Conservation (phyloP, 1,140 invertebrate genomes). For the Neodiprion pinetum region DNA sequence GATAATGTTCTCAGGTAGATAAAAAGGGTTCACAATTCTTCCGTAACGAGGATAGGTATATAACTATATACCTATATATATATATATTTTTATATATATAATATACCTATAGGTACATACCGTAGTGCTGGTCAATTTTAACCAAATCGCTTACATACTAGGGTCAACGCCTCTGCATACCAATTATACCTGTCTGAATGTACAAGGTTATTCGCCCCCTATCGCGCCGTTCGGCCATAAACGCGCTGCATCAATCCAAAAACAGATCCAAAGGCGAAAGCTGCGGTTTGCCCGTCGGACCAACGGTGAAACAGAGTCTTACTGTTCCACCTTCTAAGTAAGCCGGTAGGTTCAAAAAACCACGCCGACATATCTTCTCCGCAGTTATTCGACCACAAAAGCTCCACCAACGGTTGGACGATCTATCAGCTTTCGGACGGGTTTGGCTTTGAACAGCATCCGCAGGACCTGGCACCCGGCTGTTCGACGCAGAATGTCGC, state of each 20-base stretch:
- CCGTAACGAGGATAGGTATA: background rate
- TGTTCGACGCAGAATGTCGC: slow-evolving; percentile 20
- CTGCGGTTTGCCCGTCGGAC: background rate
- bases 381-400: no score
- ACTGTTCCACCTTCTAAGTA: background rate
- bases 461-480: background rate
- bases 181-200: slow-evolving; percentile 5
- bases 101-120: background rate
- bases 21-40: slow-evolving; percentile 1
- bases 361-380: background rate
- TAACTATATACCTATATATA: background rate
- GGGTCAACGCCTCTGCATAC: slow-evolving; percentile 6
- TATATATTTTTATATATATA: background rate
- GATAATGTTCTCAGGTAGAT: background rate
- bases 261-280: background rate
- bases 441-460: background rate
- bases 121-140: background rate
- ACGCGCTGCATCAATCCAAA: background rate
- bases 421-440: background rate
- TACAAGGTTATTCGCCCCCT: background rate
- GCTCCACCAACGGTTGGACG: no score
- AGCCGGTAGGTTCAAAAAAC: background rate
- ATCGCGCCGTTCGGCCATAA: background rate
- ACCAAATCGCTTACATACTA: background rate
- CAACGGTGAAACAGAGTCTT: background rate